Evolutionary conservation across 2,113 vertebrate species (phyloP).

Genomic region (Platichthys flesus): DNA sequence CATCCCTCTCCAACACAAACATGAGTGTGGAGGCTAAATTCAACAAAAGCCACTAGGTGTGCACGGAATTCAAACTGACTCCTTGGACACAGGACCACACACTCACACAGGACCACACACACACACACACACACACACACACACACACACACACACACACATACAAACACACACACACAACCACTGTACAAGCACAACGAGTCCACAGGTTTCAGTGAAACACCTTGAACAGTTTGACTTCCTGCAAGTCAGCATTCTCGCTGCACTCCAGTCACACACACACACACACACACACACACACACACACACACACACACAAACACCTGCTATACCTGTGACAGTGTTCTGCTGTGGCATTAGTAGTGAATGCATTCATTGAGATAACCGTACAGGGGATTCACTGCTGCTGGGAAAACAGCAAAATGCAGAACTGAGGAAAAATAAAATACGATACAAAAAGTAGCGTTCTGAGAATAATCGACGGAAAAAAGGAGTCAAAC

Average conservation of each 20-base stretch:
- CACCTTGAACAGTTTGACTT: conserved; percentile 31
- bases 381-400: neutral
- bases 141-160: too few species aligned
- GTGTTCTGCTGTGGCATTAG: conserved; percentile 18
- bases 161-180: neutral
- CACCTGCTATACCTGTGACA: conserved; percentile 17
- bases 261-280: conserved; percentile 1
- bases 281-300: too few species aligned
- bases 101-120: neutral
- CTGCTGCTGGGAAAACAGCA: conserved; percentile 1
- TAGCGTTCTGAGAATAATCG: neutral
- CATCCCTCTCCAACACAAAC: too few species aligned
- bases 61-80: conserved; percentile 4
- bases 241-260: conserved; percentile 51
- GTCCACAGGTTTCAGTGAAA: conserved; percentile 30
- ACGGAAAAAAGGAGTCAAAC: neutral
- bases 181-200: conserved; percentile 4
- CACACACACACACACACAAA: too few species aligned
- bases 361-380: conserved; percentile 29
- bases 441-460: neutral
- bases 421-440: neutral
- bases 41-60: conserved; percentile 23
- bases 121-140: too few species aligned
- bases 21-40: neutral
- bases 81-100: neutral